A percentile compares a stretch with the other conserved stretches of the same genome.
These are phyloP conservation scores for Drosophila mettleri DNA, from an alignment of 2,888 invertebrate genomes.

Conservation along the genomic window DNA sequence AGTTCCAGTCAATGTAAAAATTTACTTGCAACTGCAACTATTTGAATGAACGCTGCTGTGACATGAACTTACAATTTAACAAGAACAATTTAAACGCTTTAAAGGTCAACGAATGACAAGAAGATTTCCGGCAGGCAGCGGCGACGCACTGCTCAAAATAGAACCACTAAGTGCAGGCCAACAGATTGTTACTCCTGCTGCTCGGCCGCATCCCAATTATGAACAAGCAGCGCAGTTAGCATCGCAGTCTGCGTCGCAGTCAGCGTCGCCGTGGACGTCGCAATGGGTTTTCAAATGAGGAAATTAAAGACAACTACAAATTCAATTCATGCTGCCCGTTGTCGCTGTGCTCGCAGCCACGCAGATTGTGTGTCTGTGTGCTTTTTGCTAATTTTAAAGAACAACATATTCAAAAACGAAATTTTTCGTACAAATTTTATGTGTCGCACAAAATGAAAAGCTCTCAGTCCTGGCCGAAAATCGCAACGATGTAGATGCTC, in stretches of 20 bases:
- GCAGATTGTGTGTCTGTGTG: slow-evolving; percentile 32
- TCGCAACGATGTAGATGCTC: slow-evolving; percentile 83
- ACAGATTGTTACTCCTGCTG: slow-evolving; percentile 68
- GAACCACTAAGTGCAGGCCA: slow-evolving; percentile 63
- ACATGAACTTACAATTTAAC: slow-evolving; percentile 23
- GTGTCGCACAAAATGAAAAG: slow-evolving; percentile 78
- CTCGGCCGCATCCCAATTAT: slow-evolving; percentile 62
- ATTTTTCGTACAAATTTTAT: slow-evolving; percentile 69
- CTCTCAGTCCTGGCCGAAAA: slow-evolving; percentile 84
- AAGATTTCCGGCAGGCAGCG: slow-evolving; percentile 72
- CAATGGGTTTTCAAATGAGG: slow-evolving; percentile 42
- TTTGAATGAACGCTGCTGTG: slow-evolving; percentile 20
- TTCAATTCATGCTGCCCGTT: slow-evolving; percentile 53
- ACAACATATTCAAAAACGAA: slow-evolving; percentile 72
- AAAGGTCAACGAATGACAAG: slow-evolving; percentile 78
- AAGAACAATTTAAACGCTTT: slow-evolving; percentile 42
- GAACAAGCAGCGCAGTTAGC: slow-evolving; percentile 47
- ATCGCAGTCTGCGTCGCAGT: slow-evolving; percentile 16
- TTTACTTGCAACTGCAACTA: neutral
- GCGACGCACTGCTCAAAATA: slow-evolving; percentile 59
- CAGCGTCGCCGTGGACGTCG: slow-evolving; percentile 12
- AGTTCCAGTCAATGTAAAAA: slow-evolving; percentile 1
- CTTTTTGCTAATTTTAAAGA: slow-evolving; percentile 78
- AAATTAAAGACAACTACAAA: slow-evolving; percentile 42
- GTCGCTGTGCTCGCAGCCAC: slow-evolving; percentile 4